phyloP scores from a whole-genome alignment of 1,140 invertebrate genomes.

The Helicoverpa armigera region DNA sequence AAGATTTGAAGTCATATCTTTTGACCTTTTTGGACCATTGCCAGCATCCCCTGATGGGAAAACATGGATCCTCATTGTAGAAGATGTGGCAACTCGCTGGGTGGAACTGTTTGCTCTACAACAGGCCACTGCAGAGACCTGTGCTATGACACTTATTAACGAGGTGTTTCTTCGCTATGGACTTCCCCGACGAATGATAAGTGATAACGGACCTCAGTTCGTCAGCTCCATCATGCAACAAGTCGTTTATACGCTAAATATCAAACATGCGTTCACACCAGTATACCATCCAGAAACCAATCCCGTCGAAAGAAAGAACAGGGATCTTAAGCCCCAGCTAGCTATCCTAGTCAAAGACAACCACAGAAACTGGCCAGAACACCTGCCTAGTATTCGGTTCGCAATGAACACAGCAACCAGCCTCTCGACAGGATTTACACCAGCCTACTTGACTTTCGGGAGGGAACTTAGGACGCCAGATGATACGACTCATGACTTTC shows the following conservation, averaged over 20 bases:
- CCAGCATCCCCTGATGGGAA: not conserved
- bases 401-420: slow-evolving; percentile 43
- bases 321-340: slow-evolving; percentile 53
- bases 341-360: slow-evolving; percentile 43
- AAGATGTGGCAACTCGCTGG: slow-evolving; percentile 34
- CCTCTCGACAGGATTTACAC: too few relatives aligned
- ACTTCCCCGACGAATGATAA: slow-evolving; percentile 6
- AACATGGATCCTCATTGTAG: slow-evolving; percentile 26
- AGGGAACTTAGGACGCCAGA: too few relatives aligned
- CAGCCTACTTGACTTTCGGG: too few relatives aligned
- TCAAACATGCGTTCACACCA: slow-evolving; percentile 66
- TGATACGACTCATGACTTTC: too few relatives aligned
- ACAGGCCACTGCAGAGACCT: slow-evolving; percentile 22
- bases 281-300: slow-evolving; percentile 56
- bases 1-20: slow-evolving; percentile 19
- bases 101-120: slow-evolving; percentile 15
- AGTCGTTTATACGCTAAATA: slow-evolving; percentile 29
- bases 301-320: slow-evolving; percentile 11
- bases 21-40: slow-evolving; percentile 29
- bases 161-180: slow-evolving; percentile 26
- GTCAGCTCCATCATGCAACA: slow-evolving; percentile 35
- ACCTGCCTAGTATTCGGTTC: slow-evolving; percentile 51
- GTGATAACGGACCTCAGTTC: slow-evolving; percentile 38
- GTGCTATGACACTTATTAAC: slow-evolving; percentile 6
- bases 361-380: slow-evolving; percentile 37